Evolutionary conservation across 2,888 invertebrate species (phyloP), one percentile per base, ranked within the genome.

Genomic region (Agonum fuliginosum): DNA sequence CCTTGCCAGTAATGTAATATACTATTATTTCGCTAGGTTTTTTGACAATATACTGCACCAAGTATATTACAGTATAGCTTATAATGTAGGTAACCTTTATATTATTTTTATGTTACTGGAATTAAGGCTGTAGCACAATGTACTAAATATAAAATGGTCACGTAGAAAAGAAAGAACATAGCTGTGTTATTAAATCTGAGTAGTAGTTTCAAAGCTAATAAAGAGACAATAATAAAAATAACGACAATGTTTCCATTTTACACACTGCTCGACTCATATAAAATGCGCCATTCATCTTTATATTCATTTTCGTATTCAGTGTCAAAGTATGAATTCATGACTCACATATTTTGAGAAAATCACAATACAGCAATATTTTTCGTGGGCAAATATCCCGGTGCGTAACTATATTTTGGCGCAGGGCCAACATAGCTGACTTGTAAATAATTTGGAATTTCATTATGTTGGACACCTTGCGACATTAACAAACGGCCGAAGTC

Each of bases 371-470:
- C 12, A 8, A 48, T 8, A 27, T 1, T 24, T 54, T 54, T 20
- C 24, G 3, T 24, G 12, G 10, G 8, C 4, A 54, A 24, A 6
- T 27, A n/a, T 54, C 24, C 37, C 5, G 12, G 3, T 24, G 22
- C 54, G 54, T 54, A 54, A 27, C 54, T 54, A 0, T 30, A 30
- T 41, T 58, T 58, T 73, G 73, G 73, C 19, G 0, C 14, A 12
- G 3, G 3, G 17, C 73, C 73, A 73, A 58, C 22, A n/a, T 43
- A 70, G 6, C 24, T 12, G 43, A 27, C 58, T 54, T 73, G 34
- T 54, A 58, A 73, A 37, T 73, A 73, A 73, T 73, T 51, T 17
- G 54, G 24, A 58, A 73, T 58, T 73, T 73, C 73, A 73, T 73
- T 73, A 73, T 41, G 73, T 73, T 73, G 41, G 73, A 73, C 73